Percentiles rank a stretch among this genome's conserved stretches.
Evolutionary conservation across 2,888 invertebrate species (phyloP).

Genomic region (Drosophila neonasuta): DNA sequence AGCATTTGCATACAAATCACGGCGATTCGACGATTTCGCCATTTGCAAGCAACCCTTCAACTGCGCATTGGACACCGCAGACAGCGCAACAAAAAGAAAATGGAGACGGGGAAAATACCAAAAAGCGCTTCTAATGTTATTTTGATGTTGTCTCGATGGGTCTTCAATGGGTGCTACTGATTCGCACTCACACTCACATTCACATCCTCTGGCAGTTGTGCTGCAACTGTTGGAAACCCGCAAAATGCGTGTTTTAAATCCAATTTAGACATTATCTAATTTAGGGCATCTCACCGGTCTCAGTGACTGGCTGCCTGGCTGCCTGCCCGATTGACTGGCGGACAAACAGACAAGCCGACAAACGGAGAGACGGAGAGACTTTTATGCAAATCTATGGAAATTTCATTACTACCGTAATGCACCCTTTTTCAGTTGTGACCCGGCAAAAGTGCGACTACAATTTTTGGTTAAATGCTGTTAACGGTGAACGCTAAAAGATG

Average conservation of each 20-base stretch:
- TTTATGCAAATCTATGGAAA: constrained; percentile 78
- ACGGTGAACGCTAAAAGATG: constrained; percentile 64
- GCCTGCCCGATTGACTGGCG: constrained; percentile 9
- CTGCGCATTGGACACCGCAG: constrained; percentile 42
- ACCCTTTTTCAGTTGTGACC: constrained; percentile 54
- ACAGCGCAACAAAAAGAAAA: constrained; percentile 17
- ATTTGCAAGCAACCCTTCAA: constrained; percentile 71
- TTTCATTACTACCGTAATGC: constrained; percentile 64
- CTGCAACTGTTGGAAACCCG: constrained; percentile 69
- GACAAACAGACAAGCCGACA: constrained; percentile 20
- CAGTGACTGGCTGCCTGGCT: constrained; percentile 16
- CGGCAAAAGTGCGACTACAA: constrained; percentile 13
- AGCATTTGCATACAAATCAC: constrained; percentile 72
- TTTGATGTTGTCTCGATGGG: constrained; percentile 77
- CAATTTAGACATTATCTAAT: constrained; percentile 82
- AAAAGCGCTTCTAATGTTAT: constrained; percentile 68
- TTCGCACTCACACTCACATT: constrained; percentile 26
- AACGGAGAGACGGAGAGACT: constrained; percentile 17
- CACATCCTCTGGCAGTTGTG: constrained; percentile 7
- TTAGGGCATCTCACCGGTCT: constrained; percentile 74
- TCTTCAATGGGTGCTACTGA: constrained; percentile 66
- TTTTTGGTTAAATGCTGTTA: constrained; percentile 69
- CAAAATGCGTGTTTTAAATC: constrained; percentile 81
- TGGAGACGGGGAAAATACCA: constrained; percentile 36
- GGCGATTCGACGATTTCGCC: constrained; percentile 13